Base-by-base conservation (phyloP, 2,888 invertebrate genomes). In the Micropterix aruncella region DNA sequence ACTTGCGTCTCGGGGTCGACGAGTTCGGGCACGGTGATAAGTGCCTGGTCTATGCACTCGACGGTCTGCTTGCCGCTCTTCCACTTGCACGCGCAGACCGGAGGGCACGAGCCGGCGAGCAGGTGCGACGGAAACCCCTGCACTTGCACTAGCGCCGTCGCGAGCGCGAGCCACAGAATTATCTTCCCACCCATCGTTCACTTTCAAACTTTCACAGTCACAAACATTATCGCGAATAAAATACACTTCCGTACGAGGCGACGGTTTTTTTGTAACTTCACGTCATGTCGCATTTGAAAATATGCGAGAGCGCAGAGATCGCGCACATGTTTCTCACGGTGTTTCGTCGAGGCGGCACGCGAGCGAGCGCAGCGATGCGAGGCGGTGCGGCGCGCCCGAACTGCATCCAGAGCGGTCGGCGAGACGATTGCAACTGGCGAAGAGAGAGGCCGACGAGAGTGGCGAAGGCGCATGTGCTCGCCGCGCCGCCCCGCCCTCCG, bases 11-110 rank as follows among this genome's bases (percentile, higher is more conserved):
- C 88, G 38, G 85, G 79, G 63, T 91, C 89, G 52, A 91, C 83
- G 56, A 81, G 81, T 55, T 85, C 83, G 40, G 93, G 93, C 52
- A 93, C 83, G 45, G 83, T 80, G 56, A 86, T 87, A 52, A 93
- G 75, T 47, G 80, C 80, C 47, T 84, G 80, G 62, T 88, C 83
- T 58, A 82, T 80, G 65, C 93, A 93, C 67, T 91, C 90, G 48
- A 91, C 92, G 42, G 91, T 89, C 62, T 89, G 87, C 64, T 93
- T 93, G 53, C 92, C 92, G 56, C 85, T 83, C 66, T 91, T 91
- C 93, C 93, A 93, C 66, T 91, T 92, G 69, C 93, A 93, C 56
- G 78, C 77, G 66, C 93, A 93, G 54, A 80, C 80, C 38, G 75
- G 74, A 47, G 87, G 87, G 56, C 85, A 85, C 52, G 75, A 73